Percentiles rank a stretch among this genome's conserved stretches.
These are phyloP conservation scores for Nesidiocoris tenuis DNA, from an alignment of 2,888 invertebrate genomes.

Conservation along the genomic window DNA sequence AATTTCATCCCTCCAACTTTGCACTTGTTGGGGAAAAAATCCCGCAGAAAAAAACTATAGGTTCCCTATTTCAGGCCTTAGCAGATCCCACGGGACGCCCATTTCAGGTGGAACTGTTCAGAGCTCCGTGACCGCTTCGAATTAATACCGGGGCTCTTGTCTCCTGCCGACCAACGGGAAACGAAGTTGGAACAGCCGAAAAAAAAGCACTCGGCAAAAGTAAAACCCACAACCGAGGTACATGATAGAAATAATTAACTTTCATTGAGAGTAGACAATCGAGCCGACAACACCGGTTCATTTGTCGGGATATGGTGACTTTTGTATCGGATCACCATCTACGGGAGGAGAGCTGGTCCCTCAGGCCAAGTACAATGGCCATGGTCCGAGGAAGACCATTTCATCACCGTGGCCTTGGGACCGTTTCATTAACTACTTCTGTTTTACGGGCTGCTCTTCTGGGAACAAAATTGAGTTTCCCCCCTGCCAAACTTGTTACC, in stretches of 20 bases:
- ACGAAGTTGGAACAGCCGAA: slow-evolving; percentile 5
- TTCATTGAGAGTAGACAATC: slow-evolving; percentile 38
- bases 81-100: slow-evolving; percentile 29
- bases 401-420: neutral
- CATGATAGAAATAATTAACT: slow-evolving; percentile 41
- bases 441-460: neutral
- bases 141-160: slow-evolving; percentile 35
- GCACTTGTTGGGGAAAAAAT: neutral
- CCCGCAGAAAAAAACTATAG: slow-evolving; percentile 14
- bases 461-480: neutral
- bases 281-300: slow-evolving; percentile 28
- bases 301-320: slow-evolving; percentile 37
- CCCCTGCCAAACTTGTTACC: neutral
- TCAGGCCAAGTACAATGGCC: neutral
- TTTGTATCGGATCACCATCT: slow-evolving; percentile 40
- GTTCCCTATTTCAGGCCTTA: slow-evolving; percentile 26
- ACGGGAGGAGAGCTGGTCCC: neutral
- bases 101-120: slow-evolving; percentile 23
- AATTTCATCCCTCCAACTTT: slow-evolving; percentile 20
- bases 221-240: slow-evolving; percentile 12
- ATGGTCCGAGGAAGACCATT: neutral
- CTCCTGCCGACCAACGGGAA: slow-evolving; percentile 1
- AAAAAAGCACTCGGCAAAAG: slow-evolving; percentile 11
- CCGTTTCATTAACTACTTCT: neutral
- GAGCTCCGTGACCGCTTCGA: slow-evolving; percentile 3